Evolutionary conservation across 2,797 vertebrate genomes (phyloP).

Genomic region (Apodemus agrarius): DNA sequence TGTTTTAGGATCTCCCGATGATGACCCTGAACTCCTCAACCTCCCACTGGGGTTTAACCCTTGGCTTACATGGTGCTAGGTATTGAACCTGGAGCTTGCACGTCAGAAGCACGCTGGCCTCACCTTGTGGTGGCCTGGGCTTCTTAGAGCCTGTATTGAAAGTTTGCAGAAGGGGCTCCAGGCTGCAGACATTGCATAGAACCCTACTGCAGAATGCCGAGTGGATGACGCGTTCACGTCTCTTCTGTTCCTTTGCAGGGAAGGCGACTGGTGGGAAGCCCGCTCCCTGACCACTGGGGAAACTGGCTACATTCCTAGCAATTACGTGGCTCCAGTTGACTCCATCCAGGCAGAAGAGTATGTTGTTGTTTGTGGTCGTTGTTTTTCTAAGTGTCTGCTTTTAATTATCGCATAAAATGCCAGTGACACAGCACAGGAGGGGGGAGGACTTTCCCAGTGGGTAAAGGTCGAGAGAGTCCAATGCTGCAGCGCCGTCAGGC

Average conservation of each 20-base stretch:
- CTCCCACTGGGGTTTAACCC: too few relatives aligned
- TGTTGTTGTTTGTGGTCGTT: conserved; percentile 82
- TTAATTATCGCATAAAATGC: conserved; percentile 45
- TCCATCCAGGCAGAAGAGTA: conserved; percentile 99
- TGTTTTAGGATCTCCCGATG: not conserved
- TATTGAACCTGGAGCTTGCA: not conserved
- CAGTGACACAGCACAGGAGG: conserved; percentile 37
- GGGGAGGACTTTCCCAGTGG: not conserved
- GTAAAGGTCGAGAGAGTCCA: not conserved
- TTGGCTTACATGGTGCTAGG: not conserved
- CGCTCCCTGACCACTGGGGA: conserved; percentile 96
- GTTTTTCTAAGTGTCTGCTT: conserved; percentile 51
- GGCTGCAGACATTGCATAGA: not conserved
- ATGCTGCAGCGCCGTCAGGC: not conserved
- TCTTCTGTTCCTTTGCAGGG: conserved; percentile 87
- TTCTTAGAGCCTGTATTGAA: not conserved
- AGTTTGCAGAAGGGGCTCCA: not conserved
- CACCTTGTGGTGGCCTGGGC: accelerated
- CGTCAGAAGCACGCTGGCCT: not conserved
- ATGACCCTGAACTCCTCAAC: not conserved
- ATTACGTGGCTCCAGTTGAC: conserved; percentile 98
- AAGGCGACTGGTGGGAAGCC: conserved; percentile 99
- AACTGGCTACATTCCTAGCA: conserved; percentile 98
- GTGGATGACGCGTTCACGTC: not conserved
- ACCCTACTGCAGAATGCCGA: not conserved